A percentile compares a stretch with the other conserved stretches of the same genome.
phyloP scores from a whole-genome alignment of 2,113 vertebrate genomes.

The Urocolius indicus region DNA sequence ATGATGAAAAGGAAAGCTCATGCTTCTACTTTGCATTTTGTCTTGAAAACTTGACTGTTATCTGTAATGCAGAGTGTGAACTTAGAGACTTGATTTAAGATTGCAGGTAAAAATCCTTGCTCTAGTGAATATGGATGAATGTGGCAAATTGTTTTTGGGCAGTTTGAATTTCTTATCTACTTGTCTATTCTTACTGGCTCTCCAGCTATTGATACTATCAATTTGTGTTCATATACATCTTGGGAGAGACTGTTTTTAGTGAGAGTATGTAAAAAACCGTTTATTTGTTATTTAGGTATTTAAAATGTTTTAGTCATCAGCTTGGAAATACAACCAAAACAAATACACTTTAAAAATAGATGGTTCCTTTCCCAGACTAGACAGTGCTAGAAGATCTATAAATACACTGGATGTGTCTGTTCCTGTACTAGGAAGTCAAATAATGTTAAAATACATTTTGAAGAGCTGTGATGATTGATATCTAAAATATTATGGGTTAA shows the following conservation, averaged over 20 bases:
- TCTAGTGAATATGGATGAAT: not conserved
- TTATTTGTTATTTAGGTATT: not conserved
- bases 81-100: not conserved
- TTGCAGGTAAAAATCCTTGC: not conserved
- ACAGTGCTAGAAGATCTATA: not conserved
- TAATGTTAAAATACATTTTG: not conserved
- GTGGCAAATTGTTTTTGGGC: not conserved
- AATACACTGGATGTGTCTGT: slow-evolving; percentile 20
- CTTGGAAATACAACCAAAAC: slow-evolving; percentile 23
- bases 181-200: not conserved
- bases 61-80: not conserved
- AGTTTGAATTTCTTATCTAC: not conserved
- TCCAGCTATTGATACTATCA: not conserved
- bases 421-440: slow-evolving; percentile 32
- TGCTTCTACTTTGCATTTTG: not conserved
- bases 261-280: not conserved
- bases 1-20: not conserved
- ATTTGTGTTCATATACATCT: not conserved
- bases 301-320: not conserved
- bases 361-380: slow-evolving; percentile 31
- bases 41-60: not conserved
- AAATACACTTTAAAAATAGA: not conserved
- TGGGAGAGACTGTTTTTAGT: not conserved
- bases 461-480: not conserved
- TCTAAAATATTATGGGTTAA: not conserved